phyloP scores from a whole-genome alignment of 30 jellyfish, hydroid and myxozoan species.

The Morbakka virulenta region DNA sequence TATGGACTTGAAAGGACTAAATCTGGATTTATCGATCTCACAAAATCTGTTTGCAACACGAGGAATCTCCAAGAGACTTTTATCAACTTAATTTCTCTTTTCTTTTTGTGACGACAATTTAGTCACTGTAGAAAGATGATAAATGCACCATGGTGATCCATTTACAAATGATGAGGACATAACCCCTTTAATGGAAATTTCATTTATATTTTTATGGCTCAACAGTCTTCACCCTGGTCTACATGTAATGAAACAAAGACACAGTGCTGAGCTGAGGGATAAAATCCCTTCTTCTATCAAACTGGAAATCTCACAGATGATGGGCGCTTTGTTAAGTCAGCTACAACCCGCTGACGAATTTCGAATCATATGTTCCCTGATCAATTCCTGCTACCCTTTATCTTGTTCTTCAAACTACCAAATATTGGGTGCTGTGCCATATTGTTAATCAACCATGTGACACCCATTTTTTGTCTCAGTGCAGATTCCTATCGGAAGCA shows the following conservation, averaged over 20 bases:
- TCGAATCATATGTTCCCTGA: not conserved
- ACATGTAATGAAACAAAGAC: slow-evolving; percentile 22
- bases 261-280: not conserved
- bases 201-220: slow-evolving; percentile 23
- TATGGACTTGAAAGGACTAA: slow-evolving; percentile 24
- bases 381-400: not conserved
- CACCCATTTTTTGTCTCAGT: no score
- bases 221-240: slow-evolving; percentile 14
- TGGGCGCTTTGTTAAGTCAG: not conserved
- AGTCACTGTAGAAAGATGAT: slow-evolving; percentile 7
- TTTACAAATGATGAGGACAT: slow-evolving; percentile 9
- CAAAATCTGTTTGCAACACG: not conserved
- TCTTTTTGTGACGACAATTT: slow-evolving; percentile 22
- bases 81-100: slow-evolving; percentile 30
- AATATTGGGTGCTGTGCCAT: no score
- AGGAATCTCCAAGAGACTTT: slow-evolving; percentile 39
- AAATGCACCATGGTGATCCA: slow-evolving; percentile 20
- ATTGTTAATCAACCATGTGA: no score
- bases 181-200: slow-evolving; percentile 22
- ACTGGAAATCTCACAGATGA: not conserved
- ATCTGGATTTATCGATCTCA: slow-evolving; percentile 7
- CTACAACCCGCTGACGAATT: not conserved
- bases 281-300: not conserved
- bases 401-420: no score
- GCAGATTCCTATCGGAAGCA: no score